Base-by-base conservation (phyloP, 2,888 invertebrate genomes). In the Amphipoea lucens region DNA sequence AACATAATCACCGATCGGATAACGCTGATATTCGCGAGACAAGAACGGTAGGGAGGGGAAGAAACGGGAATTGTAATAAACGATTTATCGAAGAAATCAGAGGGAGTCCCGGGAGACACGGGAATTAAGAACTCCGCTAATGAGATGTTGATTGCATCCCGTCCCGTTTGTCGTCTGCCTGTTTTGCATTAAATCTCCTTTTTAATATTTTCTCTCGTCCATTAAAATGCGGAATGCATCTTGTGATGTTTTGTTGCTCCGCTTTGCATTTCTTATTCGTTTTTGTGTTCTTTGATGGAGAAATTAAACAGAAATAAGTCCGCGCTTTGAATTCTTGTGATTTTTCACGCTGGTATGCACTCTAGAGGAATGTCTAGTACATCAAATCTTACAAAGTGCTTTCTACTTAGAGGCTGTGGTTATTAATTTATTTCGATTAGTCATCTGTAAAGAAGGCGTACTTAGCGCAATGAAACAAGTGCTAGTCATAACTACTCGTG, bases 111-210 rank as follows among this genome's bases (percentile, higher is more conserved):
- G 78, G 84, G 93, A 90, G 94, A 94, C 94, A 93, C 92, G 90
- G 90, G 94, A 95, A 96, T 95, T 96, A 96, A 96, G 94, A 94
- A 94, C 91, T 93, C 90, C 93, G 90, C 96, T 96, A 96, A 96
- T 96, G 96, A 96, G 96, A 96, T 96, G 96, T 95, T 96, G 96
- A 96, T 96, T 96, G 96, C 95, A 94, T 94, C 94, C 94, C 92
- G 90, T 91, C 93, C 91, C 94, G 94, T 93, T 95, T 94, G 94
- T 94, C 94, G 93, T 88, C 92, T 92, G 91, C 87, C 93, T 93
- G 91, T 92, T 94, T 94, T 92, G 91, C 93, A 93, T 94, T 93
- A 91, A 90, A 91, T 92, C 91, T 90, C 89, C 90, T 92, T 93
- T 90, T 84, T 87, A 89, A 87, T 92, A 92, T 91, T 91, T 92